Evolutionary conservation across 2,797 vertebrate genomes (phyloP).

Genomic region (Arrhamphus sclerolepis): DNA sequence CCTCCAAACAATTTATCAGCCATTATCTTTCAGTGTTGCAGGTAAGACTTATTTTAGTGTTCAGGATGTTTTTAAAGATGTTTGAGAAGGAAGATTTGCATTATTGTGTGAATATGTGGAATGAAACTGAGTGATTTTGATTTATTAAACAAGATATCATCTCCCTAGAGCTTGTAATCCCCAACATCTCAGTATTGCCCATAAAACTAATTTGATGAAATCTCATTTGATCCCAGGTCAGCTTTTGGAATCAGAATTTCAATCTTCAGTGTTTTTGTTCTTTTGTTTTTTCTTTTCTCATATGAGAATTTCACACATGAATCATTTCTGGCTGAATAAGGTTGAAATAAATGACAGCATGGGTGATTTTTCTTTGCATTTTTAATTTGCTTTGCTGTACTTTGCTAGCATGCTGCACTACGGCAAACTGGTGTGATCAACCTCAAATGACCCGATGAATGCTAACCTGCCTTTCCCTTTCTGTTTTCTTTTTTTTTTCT

Average conservation of each 20-base stretch:
- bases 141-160: not conserved
- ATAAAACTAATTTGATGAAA: not conserved
- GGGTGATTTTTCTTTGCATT: conserved; percentile 9
- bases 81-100: not conserved
- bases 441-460: conserved; percentile 34
- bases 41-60: not conserved
- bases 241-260: not conserved
- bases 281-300: not conserved
- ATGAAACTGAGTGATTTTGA: too few species aligned
- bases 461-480: conserved; percentile 60
- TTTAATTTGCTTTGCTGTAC: conserved; percentile 17
- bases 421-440: conserved; percentile 17
- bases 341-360: conserved; percentile 1
- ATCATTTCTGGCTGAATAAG: conserved; percentile 3
- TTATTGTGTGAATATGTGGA: too few species aligned
- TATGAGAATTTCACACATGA: not conserved
- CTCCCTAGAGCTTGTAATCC: too few species aligned
- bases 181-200: not conserved
- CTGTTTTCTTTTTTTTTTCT: conserved; percentile 39
- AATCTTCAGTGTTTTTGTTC: not conserved
- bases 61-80: not conserved
- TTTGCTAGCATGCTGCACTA: conserved; percentile 41
- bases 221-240: too few species aligned
- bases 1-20: conserved; percentile 11
- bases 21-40: not conserved